Evolutionary conservation across 30 jellyfish, hydroid and myxozoan species (phyloP), one percentile per base, ranked within the genome.

Genomic region (Cassiopea xamachana): DNA sequence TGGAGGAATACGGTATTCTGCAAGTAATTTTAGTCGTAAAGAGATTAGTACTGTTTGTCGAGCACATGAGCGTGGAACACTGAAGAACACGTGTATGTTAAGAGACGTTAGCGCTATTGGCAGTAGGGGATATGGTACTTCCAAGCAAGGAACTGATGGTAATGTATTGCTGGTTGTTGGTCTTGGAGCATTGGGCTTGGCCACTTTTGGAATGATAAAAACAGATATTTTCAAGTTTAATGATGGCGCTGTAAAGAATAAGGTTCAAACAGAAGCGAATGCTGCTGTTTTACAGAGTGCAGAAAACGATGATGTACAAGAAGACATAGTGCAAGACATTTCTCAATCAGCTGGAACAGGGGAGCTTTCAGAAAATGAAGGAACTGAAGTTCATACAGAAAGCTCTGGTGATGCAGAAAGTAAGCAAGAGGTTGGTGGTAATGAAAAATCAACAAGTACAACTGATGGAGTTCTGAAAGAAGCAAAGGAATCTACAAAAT

Each of bases 141-240:
- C 92, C 71, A n/a, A 75, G 48, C 78, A 72, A n/a, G 71, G 71
- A 2, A 71, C 27, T 43, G 92, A 60, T 10, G 85, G 83, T 50
- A 88, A 78, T 18, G 49, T 75, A 0, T 80, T 88, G 14, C 49
- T 88, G 15, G 9, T 88, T 78, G 90, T 88, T 68, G 95, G 95
- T 44, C 86, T 88, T 43, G 95, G 95, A n/a, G 90, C 90, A 1
- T 70, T 88, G 46, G 95, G 95, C 68, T 60, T 79, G 51, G 95
- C 95, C 8, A 50, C 95, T 68, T 19, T 72, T 8, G 85, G 73
- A 50, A 75, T 82, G 1, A 64, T 73, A 39, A 70, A 88, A 60
- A 0, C 82, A 12, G 69, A 79, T 16, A 68, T 88, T 60, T 68
- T 88, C 46, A 3, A 81, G 6, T 16, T 72, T 16, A 79, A 70